Percentiles rank a stretch among this genome's conserved stretches.
These are phyloP conservation scores for Drosophila mayaguana DNA, from an alignment of 2,888 invertebrate species.

Conservation along the genomic window DNA sequence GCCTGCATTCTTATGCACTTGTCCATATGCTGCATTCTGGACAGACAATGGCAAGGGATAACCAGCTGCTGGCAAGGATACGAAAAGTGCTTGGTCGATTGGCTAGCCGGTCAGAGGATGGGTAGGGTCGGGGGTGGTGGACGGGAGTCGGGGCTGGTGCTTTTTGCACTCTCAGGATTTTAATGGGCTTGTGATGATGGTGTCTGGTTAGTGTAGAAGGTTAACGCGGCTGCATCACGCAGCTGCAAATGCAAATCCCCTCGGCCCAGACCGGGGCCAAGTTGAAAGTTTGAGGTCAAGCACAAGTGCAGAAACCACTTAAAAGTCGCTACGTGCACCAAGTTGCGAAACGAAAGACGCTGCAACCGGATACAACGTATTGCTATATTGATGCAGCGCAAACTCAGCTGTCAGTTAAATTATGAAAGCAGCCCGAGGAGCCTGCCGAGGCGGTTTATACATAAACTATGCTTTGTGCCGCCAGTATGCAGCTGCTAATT, in stretches of 20 bases:
- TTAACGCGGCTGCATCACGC: constrained; percentile 18
- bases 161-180: constrained; percentile 40
- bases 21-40: constrained; percentile 59
- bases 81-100: constrained; percentile 34
- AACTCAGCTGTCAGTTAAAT: constrained; percentile 65
- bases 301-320: constrained; percentile 66
- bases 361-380: constrained; percentile 53
- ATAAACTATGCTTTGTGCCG: constrained; percentile 13
- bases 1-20: constrained; percentile 64
- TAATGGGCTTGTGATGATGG: constrained; percentile 47
- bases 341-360: constrained; percentile 31
- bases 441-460: constrained; percentile 2
- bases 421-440: constrained; percentile 57
- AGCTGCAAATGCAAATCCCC: constrained; percentile 50
- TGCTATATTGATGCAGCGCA: constrained; percentile 65
- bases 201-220: constrained; percentile 15
- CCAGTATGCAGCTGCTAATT: constrained; percentile 35
- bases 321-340: constrained; percentile 53
- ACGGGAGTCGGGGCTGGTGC: too few relatives aligned
- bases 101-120: not conserved
- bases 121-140: not conserved
- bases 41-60: constrained; percentile 38
- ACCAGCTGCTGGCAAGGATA: constrained; percentile 49
- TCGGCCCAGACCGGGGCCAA: constrained; percentile 20
- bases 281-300: constrained; percentile 73